A percentile compares a stretch with the other conserved stretches of the same genome.
Evolutionary conservation across 2,888 invertebrate species (phyloP).

Genomic region (Dermolepida albohirtum): DNA sequence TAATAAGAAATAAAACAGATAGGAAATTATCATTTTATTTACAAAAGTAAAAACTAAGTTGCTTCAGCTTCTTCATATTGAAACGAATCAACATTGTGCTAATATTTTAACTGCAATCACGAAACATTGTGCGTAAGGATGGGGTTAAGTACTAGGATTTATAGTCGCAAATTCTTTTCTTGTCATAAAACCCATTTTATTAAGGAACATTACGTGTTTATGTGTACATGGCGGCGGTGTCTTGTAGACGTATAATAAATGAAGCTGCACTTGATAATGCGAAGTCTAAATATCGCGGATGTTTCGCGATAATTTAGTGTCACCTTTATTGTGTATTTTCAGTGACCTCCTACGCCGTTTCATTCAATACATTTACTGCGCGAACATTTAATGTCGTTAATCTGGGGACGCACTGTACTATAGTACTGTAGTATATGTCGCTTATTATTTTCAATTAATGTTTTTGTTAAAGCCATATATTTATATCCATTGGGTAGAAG

Average conservation of each 20-base stretch:
- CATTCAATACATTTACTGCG: conserved; percentile 4
- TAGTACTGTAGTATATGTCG: not conserved
- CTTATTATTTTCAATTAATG: conserved; percentile 23
- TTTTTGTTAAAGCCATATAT: conserved; percentile 5
- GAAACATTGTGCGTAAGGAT: too few species aligned
- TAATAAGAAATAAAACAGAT: too few species aligned
- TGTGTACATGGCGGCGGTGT: conserved; percentile 4
- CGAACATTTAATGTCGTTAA: conserved; percentile 11
- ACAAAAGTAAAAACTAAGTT: too few species aligned
- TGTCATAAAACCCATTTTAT: too few species aligned
- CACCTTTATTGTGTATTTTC: conserved; percentile 27
- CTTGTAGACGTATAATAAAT: conserved; percentile 19
- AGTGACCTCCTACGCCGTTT: conserved; percentile 29
- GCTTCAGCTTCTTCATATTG: too few species aligned
- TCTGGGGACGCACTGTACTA: not conserved
- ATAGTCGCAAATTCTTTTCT: too few species aligned
- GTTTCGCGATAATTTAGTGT: conserved; percentile 35
- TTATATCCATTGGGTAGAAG: not conserved
- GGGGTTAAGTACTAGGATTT: too few species aligned
- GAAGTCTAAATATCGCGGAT: conserved; percentile 13
- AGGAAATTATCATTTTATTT: too few species aligned
- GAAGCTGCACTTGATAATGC: conserved; percentile 25
- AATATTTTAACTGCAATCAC: too few species aligned
- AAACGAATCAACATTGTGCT: too few species aligned
- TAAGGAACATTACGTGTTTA: too few species aligned